Percentiles rank a stretch among this genome's conserved stretches.
These are phyloP conservation scores for Cerceris rybyensis DNA, from an alignment of 2,888 invertebrate genomes.

Conservation along the genomic window DNA sequence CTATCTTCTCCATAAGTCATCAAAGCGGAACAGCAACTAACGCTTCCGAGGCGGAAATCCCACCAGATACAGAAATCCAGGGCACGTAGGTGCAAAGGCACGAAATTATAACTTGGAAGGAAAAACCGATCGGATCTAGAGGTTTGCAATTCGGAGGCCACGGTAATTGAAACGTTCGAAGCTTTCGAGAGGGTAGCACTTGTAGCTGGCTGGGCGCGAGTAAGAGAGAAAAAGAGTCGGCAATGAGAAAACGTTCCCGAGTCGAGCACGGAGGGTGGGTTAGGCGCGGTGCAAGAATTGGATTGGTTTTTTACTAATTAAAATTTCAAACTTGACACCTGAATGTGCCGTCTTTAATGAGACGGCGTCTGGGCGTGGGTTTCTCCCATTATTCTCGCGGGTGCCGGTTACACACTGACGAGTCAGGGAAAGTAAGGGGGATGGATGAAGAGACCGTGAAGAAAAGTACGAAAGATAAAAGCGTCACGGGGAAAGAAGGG, in stretches of 20 bases:
- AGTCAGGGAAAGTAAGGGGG: conserved; percentile 27
- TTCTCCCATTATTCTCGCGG: conserved; percentile 68
- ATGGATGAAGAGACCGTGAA: conserved; percentile 12
- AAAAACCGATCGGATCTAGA: conserved; percentile 55
- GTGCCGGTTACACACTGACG: conserved; percentile 54
- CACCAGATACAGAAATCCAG: conserved; percentile 1
- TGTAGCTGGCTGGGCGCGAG: conserved; percentile 26
- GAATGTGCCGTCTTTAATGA: conserved; percentile 72
- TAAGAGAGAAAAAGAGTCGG: conserved; percentile 13
- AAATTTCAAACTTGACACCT: conserved; percentile 73
- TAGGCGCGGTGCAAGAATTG: conserved; percentile 52
- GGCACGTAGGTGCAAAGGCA: not conserved
- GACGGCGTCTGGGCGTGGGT: conserved; percentile 65
- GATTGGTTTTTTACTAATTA: conserved; percentile 74
- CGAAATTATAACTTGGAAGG: conserved; percentile 32
- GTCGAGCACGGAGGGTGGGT: conserved; percentile 17
- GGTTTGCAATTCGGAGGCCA: conserved; percentile 25
- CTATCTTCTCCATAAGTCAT: not conserved
- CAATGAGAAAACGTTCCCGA: not conserved
- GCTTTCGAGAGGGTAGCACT: conserved; percentile 45
- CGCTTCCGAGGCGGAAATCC: not conserved
- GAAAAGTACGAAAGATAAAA: conserved; percentile 23
- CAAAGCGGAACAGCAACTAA: not conserved
- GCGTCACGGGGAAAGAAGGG: conserved; percentile 30
- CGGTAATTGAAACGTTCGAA: conserved; percentile 61